phyloP scores from a whole-genome alignment of 1,140 invertebrate species.

The Drosophila pseudoobscura region DNA sequence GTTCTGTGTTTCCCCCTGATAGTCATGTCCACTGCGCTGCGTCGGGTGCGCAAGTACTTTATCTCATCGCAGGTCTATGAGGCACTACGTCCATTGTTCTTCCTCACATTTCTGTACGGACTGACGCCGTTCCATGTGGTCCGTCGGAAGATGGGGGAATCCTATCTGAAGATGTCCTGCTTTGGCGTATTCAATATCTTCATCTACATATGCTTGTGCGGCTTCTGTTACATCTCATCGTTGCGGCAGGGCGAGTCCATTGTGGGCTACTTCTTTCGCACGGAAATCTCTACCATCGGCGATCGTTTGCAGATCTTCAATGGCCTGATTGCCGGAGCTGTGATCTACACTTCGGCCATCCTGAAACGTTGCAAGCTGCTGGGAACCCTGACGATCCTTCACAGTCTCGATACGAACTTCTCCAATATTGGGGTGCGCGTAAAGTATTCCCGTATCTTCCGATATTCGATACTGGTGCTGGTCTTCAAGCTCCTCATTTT shows the following conservation, averaged over 20 bases:
- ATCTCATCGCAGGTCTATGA: constrained; percentile 76
- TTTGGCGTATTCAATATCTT: constrained; percentile 71
- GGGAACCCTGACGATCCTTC: constrained; percentile 57
- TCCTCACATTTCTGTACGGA: constrained; percentile 67
- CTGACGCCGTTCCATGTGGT: constrained; percentile 71
- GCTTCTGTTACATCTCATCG: constrained; percentile 68
- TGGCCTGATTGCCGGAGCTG: constrained; percentile 61
- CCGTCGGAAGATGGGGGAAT: constrained; percentile 59
- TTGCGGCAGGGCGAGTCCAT: constrained; percentile 66
- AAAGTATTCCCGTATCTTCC: constrained; percentile 70
- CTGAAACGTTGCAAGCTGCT: constrained; percentile 61
- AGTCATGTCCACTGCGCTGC: constrained; percentile 51
- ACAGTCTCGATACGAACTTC: constrained; percentile 65
- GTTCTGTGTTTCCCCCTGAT: constrained; percentile 1
- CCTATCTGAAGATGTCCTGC: constrained; percentile 62
- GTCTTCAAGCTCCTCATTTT: constrained; percentile 67
- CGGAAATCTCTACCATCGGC: constrained; percentile 67
- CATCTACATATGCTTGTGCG: constrained; percentile 58
- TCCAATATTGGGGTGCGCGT: constrained; percentile 56
- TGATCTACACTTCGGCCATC: constrained; percentile 66
- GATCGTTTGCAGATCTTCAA: constrained; percentile 72
- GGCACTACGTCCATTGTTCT: constrained; percentile 70
- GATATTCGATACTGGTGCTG: constrained; percentile 61
- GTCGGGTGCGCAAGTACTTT: constrained; percentile 70
- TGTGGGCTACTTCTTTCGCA: constrained; percentile 73